Percentiles rank a stretch among this genome's conserved stretches.
These are phyloP conservation scores for Bradysia coprophila DNA, from an alignment of 1,140 invertebrate species.

Conservation along the genomic window DNA sequence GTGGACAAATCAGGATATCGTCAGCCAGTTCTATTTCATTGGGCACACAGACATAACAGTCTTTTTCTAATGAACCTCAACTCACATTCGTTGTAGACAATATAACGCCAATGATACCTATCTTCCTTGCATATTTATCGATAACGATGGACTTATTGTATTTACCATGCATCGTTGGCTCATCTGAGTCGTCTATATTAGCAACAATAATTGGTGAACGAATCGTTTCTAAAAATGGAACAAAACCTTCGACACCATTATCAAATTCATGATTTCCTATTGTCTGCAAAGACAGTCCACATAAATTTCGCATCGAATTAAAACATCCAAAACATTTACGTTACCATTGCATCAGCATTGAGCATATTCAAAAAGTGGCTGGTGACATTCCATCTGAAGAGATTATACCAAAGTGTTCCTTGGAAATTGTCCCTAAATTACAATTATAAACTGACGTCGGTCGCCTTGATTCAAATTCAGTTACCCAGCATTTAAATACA, in stretches of 20 bases:
- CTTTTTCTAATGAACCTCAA: too few relatives aligned
- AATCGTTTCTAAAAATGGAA: slow-evolving; percentile 47
- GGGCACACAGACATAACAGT: too few relatives aligned
- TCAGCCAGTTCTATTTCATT: too few relatives aligned
- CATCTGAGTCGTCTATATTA: slow-evolving; percentile 54
- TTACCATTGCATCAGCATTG: slow-evolving; percentile 62
- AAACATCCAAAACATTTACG: slow-evolving; percentile 12
- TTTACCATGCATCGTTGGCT: slow-evolving; percentile 41
- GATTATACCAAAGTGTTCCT: slow-evolving; percentile 68
- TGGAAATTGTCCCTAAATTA: slow-evolving; percentile 74
- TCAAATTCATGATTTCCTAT: slow-evolving; percentile 86
- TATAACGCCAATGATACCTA: slow-evolving; percentile 69
- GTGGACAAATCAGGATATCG: too few relatives aligned
- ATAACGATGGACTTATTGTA: slow-evolving; percentile 38
- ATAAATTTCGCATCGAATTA: too few relatives aligned
- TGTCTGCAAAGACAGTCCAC: too few relatives aligned
- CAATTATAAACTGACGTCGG: too few relatives aligned
- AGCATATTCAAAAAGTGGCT: slow-evolving; percentile 57
- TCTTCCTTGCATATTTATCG: slow-evolving; percentile 35
- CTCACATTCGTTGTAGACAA: slow-evolving; percentile 45
- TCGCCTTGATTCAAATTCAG: too few relatives aligned
- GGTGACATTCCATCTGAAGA: slow-evolving; percentile 53
- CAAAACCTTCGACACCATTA: slow-evolving; percentile 47
- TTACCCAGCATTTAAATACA: slow-evolving; percentile 65
- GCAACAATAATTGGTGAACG: slow-evolving; percentile 46